A percentile compares a stretch with the other conserved stretches of the same genome.
phyloP scores from a whole-genome alignment of 2,797 vertebrate genomes.

The Zalophus californianus region DNA sequence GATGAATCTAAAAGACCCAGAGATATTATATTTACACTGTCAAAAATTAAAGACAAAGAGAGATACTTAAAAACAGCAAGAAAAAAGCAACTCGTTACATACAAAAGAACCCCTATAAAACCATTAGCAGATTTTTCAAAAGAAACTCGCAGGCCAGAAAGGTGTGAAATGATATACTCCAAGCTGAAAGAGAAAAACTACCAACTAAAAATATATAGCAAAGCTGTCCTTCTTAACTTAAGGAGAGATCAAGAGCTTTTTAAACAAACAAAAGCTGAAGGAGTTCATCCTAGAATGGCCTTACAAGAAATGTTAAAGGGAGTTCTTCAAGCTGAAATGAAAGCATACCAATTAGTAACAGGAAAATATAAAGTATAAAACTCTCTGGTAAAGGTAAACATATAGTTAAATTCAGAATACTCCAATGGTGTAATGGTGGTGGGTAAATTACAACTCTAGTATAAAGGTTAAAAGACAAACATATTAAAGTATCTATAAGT shows the following conservation, averaged over 20 bases:
- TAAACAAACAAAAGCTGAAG: not conserved
- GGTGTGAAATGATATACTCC: not conserved
- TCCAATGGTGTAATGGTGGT: not conserved
- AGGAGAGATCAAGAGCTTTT: not conserved
- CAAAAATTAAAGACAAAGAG: constrained; percentile 33
- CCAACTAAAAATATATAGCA: not conserved
- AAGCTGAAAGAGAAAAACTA: constrained; percentile 18
- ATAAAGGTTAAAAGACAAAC: not conserved
- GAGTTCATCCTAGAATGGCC: not conserved
- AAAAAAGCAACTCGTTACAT: not conserved
- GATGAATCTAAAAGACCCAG: not conserved
- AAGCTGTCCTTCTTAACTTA: not conserved
- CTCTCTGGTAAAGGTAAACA: not conserved
- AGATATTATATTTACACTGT: not conserved
- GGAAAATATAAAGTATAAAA: constrained; percentile 4
- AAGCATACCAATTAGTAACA: not conserved
- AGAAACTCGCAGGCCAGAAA: not conserved
- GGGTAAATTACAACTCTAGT: not conserved
- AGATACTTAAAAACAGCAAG: not conserved
- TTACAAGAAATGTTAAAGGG: not conserved
- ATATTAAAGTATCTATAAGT: not conserved
- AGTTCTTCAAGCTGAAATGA: not conserved
- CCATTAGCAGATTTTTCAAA: not conserved
- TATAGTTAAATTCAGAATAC: constrained; percentile 12
- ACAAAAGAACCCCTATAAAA: not conserved